These are phyloP conservation scores for Odontophorus gujanensis DNA, from an alignment of 2,113 vertebrate species.

Conservation along the genomic window DNA sequence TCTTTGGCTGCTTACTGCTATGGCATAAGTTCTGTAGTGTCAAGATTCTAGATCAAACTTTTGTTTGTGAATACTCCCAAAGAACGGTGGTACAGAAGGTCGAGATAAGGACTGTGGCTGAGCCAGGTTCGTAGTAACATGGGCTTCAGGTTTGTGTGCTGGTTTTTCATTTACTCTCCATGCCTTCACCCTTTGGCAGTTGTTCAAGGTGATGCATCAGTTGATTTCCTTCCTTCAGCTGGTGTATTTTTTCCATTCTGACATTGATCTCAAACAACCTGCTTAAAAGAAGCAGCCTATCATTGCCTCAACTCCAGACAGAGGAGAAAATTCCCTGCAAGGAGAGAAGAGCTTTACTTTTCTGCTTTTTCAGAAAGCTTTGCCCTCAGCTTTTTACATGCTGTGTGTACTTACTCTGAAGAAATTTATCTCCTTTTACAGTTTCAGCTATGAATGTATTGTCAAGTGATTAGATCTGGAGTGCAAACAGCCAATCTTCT, in stretches of 20 bases:
- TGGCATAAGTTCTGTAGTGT: background rate
- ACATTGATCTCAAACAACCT: background rate
- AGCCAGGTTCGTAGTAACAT: background rate
- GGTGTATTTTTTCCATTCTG: background rate
- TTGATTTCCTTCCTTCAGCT: background rate
- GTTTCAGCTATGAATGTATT: fast-evolving
- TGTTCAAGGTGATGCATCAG: background rate
- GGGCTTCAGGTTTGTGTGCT: background rate
- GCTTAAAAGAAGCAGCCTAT: background rate
- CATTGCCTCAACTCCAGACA: background rate
- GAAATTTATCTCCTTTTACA: background rate
- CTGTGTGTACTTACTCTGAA: background rate
- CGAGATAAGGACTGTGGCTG: background rate
- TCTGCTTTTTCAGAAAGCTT: background rate
- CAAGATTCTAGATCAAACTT: background rate
- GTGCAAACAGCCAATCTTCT: fast-evolving
- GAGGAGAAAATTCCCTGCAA: background rate
- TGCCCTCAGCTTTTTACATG: background rate
- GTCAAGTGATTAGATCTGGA: background rate
- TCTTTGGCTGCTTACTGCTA: background rate
- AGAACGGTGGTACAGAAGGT: background rate
- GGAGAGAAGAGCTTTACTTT: background rate
- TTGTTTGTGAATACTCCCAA: background rate
- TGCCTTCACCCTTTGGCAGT: background rate
- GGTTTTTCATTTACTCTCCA: background rate